phyloP scores from a whole-genome alignment of 2,797 vertebrate genomes.

The Falco berigora region DNA sequence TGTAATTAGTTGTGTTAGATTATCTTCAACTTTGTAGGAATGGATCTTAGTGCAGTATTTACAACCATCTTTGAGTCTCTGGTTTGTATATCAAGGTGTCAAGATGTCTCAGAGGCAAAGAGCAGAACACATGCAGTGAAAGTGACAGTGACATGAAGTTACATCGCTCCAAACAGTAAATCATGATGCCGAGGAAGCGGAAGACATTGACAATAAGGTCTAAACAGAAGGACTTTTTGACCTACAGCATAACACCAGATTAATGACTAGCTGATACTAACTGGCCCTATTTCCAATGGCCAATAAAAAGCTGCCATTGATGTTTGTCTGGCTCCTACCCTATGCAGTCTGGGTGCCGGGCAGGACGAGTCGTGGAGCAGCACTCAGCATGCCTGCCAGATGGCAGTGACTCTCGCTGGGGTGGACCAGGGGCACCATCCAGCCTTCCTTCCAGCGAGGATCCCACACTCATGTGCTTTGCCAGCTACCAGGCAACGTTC shows the following conservation, averaged over 20 bases:
- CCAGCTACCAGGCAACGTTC: background rate
- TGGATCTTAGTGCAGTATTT: constrained; percentile 1
- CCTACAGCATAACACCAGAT: constrained; percentile 36
- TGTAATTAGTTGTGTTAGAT: background rate
- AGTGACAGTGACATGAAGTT: constrained; percentile 53
- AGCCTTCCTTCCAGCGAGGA: background rate
- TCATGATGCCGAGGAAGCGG: constrained; percentile 9
- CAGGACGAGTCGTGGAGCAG: background rate
- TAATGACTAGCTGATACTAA: constrained; percentile 29
- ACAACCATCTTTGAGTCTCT: constrained; percentile 36
- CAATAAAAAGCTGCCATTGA: constrained; percentile 3
- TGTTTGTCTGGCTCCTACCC: background rate
- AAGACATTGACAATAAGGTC: constrained; percentile 40
- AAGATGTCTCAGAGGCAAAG: constrained; percentile 58
- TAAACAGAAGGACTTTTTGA: constrained; percentile 63
- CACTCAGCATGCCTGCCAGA: background rate
- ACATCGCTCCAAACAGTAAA: constrained; percentile 22
- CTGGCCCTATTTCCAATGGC: background rate
- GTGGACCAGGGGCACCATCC: background rate
- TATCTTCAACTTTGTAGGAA: background rate
- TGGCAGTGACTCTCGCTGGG: background rate
- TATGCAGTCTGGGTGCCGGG: background rate
- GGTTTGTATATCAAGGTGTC: constrained; percentile 64
- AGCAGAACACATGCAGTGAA: constrained; percentile 32
- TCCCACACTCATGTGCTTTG: background rate